Base-by-base conservation (phyloP, 2,888 invertebrate species). In the Pseudococcus jackbeardsleyi region DNA sequence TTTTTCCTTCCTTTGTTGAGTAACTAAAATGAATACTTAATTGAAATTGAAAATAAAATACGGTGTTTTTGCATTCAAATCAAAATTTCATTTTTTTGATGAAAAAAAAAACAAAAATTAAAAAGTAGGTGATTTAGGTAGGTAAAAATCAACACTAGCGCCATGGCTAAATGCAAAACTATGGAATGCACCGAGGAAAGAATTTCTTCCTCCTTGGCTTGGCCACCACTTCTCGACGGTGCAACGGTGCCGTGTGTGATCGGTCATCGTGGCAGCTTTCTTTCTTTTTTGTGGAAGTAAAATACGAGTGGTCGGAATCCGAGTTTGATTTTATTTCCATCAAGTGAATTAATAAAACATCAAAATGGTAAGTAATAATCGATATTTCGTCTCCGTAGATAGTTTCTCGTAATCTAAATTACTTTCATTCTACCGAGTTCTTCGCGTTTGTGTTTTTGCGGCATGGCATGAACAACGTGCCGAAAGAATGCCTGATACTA, bases 251-350 rank as follows among this genome's bases (percentile, higher is more conserved):
- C 79, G 85, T 59, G 86, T 68, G 85, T 85, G 64, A 64, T 59
- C 86, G 86, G 86, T 86, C 86, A 86, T 86, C 86, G 86, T 86
- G 86, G 86, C 86, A 68, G 46, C n/a, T 39, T 86, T 11, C 50
- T 50, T 50, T 59, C 85, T 39, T 64, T 84, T 85, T 54, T 22
- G 22, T 54, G 12, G 42, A 85, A 85, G 17, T 50, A 42, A 42
- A 5, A 42, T 8, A 42, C 22, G 12, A 48, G 64, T 39, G n/a
- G 26, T 85, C 42, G 54, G 68, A 39, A 68, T 42, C n/a, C 46
- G 22, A 8, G 17, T 22, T 33, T 86, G 68, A 19, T 46, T 68
- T 68, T 59, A 19, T 8, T 86, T 42, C 42, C 86, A 8, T 19
- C 19, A n/a, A 48, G 22, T 59, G 19, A 33, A n/a, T 68, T 68